A percentile compares a stretch with the other conserved stretches of the same genome.
Evolutionary conservation across 2,797 vertebrate genomes (phyloP).

Genomic region (Argya squamiceps): DNA sequence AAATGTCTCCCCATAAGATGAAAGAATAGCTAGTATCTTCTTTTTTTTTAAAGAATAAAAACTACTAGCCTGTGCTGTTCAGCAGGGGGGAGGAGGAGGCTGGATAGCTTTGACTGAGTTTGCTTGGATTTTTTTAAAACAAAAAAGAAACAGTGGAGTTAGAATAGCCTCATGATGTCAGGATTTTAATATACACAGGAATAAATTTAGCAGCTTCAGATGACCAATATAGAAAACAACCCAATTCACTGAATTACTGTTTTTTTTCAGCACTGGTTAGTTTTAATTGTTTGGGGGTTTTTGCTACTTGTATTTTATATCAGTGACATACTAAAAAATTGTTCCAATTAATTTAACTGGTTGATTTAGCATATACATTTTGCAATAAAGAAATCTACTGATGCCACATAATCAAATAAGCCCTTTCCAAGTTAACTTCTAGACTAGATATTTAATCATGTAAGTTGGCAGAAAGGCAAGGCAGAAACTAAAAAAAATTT

Average conservation of each 20-base stretch:
- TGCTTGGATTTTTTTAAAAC: constrained; percentile 11
- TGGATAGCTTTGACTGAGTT: not conserved
- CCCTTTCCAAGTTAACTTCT: not conserved
- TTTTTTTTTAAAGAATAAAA: not conserved
- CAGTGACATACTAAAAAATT: not conserved
- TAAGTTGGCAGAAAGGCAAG: not conserved
- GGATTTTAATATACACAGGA: not conserved
- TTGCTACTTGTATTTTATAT: not conserved
- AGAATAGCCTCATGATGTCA: not conserved
- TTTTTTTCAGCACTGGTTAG: not conserved
- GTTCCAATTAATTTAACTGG: not conserved
- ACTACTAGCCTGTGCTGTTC: not conserved
- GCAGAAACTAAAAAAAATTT: not conserved
- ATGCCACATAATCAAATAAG: not conserved
- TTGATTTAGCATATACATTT: not conserved
- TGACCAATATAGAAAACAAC: not conserved
- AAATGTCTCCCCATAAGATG: constrained; percentile 12
- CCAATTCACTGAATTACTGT: not conserved
- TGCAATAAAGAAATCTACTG: not conserved
- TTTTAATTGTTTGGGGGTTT: not conserved
- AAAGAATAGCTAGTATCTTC: not conserved
- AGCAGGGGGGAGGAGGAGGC: not conserved
- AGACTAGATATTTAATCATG: not conserved
- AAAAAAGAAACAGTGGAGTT: not conserved
- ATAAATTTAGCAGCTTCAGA: not conserved